Evolutionary conservation across 2,113 vertebrate genomes (phyloP), one percentile per base, ranked within the genome.

Genomic region (Tyto alba): DNA sequence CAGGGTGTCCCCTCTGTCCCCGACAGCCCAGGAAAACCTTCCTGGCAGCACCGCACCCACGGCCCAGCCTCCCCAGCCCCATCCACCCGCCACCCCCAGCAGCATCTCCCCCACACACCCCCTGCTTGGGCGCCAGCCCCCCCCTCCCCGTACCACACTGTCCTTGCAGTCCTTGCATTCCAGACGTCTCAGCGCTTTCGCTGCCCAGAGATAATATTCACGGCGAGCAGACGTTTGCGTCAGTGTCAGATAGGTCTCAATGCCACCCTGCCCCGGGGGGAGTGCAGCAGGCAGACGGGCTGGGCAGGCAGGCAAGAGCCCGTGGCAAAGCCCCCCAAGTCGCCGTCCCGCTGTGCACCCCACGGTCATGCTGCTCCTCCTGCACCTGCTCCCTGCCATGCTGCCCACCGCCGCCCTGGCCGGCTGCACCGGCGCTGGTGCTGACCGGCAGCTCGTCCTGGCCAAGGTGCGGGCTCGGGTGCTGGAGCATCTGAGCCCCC

Each of bases 191-290:
- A 95, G 94, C 60, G n/a, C 96, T 97, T 93, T 97, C 53, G 17
- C 93, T 95, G 95, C 96, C 93, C 96, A 94, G 95, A 97, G 97
- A 97, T 97, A 97, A 97, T 97, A 97, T 97, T 97, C 97, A 94
- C 69, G 6, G 95, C 34, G 11, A 95, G 95, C 96, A 97, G 97
- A 97, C 96, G 7, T 96, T 96, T 97, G 95, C 97, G 97, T 97
- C 97, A 97, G 93, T 96, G 97, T 95, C 96, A 97, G 97, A 97
- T 97, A 97, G 93, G 93, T 96, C 96, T 97, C 97, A 97, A 97
- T 97, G 97, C 97, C 97, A 97, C 91, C 81, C 86, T 93, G 62
- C 81, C 84, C 84, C 4, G 6, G 73, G 91, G 69, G 74, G 81
- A 93, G 94, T 1, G 3, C 94, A 32, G 85, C 0, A 2, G 89